phyloP scores from a whole-genome alignment of 2,113 vertebrate species.

The Phyllostomus hastatus region DNA sequence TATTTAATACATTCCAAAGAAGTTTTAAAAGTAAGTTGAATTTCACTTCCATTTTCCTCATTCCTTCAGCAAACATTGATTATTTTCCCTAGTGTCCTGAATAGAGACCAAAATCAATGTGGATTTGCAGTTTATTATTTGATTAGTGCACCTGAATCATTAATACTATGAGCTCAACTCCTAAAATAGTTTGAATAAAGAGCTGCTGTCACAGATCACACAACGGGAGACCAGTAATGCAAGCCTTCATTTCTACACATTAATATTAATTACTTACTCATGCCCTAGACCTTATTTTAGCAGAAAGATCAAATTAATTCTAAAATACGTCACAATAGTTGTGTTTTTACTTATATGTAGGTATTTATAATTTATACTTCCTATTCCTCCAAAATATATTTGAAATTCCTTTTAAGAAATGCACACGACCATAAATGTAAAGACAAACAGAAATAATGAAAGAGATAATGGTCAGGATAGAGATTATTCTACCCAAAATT shows the following conservation, averaged over 20 bases:
- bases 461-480: background rate
- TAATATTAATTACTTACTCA: conserved; percentile 59
- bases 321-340: background rate
- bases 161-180: conserved; percentile 69
- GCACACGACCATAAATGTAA: background rate
- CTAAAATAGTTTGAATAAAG: conserved; percentile 74
- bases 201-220: conserved; percentile 47
- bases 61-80: conserved; percentile 71
- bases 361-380: conserved; percentile 48
- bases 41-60: conserved; percentile 59
- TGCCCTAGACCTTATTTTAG: conserved; percentile 25
- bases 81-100: conserved; percentile 69
- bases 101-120: conserved; percentile 72
- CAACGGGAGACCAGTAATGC: conserved; percentile 12
- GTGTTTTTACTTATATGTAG: conserved; percentile 48
- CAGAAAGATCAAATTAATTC: conserved; percentile 50
- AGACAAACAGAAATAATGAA: background rate
- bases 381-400: background rate
- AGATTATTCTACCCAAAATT: background rate
- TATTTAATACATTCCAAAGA: conserved; percentile 58
- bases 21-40: conserved; percentile 66
- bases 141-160: conserved; percentile 74
- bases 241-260: conserved; percentile 55
- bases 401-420: background rate
- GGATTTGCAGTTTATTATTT: conserved; percentile 72